phyloP scores from a whole-genome alignment of 2,888 invertebrate species.

The Thecophora atra region DNA sequence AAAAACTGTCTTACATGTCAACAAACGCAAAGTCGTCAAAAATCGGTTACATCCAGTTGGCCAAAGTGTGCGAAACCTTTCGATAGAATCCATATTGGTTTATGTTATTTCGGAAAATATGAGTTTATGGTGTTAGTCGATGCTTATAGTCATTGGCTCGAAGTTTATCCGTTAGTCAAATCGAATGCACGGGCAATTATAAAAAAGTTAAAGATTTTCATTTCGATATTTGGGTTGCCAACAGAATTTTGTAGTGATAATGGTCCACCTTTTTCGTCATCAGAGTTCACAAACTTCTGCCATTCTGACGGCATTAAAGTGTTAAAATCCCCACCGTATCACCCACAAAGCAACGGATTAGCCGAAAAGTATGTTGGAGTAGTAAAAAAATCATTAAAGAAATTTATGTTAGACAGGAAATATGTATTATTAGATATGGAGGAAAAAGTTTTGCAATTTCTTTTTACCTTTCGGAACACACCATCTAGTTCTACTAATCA shows the following conservation, averaged over 20 bases:
- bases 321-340: too few relatives aligned
- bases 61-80: not conserved
- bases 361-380: too few relatives aligned
- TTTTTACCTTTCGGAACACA: conserved; percentile 26
- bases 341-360: too few relatives aligned
- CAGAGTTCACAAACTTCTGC: too few relatives aligned
- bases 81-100: too few relatives aligned
- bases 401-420: conserved; percentile 31
- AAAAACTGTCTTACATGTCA: conserved; percentile 21
- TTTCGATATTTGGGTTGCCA: conserved; percentile 36
- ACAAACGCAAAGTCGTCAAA: not conserved
- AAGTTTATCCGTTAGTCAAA: conserved; percentile 22
- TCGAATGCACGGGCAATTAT: conserved; percentile 28
- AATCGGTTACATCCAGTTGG: not conserved
- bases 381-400: conserved; percentile 30
- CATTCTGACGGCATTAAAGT: too few relatives aligned
- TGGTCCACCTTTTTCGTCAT: conserved; percentile 36
- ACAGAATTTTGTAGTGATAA: conserved; percentile 36
- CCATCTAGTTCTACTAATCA: conserved; percentile 33
- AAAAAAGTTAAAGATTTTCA: conserved; percentile 26
- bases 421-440: conserved; percentile 12
- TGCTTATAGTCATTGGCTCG: conserved; percentile 36
- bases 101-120: conserved; percentile 18
- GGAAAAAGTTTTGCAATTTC: conserved; percentile 26
- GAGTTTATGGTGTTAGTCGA: conserved; percentile 25